Conservation (phyloP, 2,113 vertebrate species). For the Siphamia tubifer region DNA sequence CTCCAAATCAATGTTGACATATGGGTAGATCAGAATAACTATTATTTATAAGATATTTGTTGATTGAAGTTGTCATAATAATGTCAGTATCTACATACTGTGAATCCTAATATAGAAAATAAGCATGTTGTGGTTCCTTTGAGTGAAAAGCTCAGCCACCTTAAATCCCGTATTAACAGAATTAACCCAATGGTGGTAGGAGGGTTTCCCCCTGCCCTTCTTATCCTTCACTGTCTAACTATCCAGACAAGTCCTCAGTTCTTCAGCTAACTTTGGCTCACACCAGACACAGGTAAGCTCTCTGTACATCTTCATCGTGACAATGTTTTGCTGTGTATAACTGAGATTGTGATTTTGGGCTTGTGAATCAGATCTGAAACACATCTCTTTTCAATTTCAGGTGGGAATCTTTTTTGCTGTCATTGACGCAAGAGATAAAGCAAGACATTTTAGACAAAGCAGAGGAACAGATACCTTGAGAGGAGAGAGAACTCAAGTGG, state of each 20-base stretch:
- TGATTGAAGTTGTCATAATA: background rate
- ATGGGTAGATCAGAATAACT: background rate
- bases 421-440: background rate
- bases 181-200: slow-evolving; percentile 72
- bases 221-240: slow-evolving; percentile 43
- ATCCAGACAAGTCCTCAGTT: slow-evolving; percentile 11
- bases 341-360: background rate
- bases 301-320: background rate
- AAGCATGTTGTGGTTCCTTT: slow-evolving; percentile 40
- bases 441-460: background rate
- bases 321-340: background rate
- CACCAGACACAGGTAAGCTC: slow-evolving; percentile 43
- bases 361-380: background rate
- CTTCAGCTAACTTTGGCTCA: slow-evolving; percentile 7
- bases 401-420: background rate
- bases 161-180: slow-evolving; percentile 79
- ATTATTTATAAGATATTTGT: background rate
- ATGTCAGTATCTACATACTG: background rate
- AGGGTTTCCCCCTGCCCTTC: slow-evolving; percentile 50
- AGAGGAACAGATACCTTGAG: background rate
- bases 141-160: slow-evolving; percentile 69
- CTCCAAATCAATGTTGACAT: background rate
- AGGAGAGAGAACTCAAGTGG: slow-evolving; percentile 24
- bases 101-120: slow-evolving; percentile 12
- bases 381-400: background rate